phyloP scores from a whole-genome alignment of 2,888 invertebrate genomes.

The Saturnia japonica region DNA sequence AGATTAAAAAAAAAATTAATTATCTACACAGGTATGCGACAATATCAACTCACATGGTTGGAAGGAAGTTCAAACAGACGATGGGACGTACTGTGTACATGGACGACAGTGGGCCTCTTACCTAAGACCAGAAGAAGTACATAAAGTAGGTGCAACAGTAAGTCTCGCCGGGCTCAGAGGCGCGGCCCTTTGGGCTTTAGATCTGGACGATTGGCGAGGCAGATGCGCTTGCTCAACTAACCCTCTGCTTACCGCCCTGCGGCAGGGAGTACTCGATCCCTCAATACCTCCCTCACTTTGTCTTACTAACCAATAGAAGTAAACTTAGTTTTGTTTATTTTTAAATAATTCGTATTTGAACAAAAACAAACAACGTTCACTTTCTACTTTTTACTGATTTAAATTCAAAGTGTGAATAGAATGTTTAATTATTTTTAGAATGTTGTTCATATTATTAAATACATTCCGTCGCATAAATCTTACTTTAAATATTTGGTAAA shows the following conservation, averaged over 20 bases:
- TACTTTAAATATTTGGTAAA: not conserved
- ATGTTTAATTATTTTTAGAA: not conserved
- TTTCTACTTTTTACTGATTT: not conserved
- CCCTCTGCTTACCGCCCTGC: constrained; percentile 85
- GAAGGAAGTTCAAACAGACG: constrained; percentile 76
- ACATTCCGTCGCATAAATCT: not conserved
- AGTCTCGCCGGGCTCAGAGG: constrained; percentile 84
- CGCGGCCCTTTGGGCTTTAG: constrained; percentile 90
- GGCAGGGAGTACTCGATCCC: constrained; percentile 63
- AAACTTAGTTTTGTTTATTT: not conserved
- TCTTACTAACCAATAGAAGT: constrained; percentile 26
- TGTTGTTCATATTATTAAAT: not conserved
- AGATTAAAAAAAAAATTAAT: not conserved
- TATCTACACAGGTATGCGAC: constrained; percentile 75
- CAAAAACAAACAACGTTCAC: not conserved
- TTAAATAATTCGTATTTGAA: not conserved
- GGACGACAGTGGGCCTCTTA: constrained; percentile 91
- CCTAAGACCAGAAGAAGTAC: constrained; percentile 85
- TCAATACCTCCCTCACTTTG: constrained; percentile 52
- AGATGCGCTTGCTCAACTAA: constrained; percentile 86
- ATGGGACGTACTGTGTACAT: constrained; percentile 88
- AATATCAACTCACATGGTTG: constrained; percentile 84
- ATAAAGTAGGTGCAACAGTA: constrained; percentile 83
- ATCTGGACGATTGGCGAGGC: constrained; percentile 88
- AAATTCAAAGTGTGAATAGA: not conserved